Percentiles rank a stretch among this genome's conserved stretches.
phyloP scores from a whole-genome alignment of 2,888 invertebrate species.

The Cantharis flavilabris region DNA sequence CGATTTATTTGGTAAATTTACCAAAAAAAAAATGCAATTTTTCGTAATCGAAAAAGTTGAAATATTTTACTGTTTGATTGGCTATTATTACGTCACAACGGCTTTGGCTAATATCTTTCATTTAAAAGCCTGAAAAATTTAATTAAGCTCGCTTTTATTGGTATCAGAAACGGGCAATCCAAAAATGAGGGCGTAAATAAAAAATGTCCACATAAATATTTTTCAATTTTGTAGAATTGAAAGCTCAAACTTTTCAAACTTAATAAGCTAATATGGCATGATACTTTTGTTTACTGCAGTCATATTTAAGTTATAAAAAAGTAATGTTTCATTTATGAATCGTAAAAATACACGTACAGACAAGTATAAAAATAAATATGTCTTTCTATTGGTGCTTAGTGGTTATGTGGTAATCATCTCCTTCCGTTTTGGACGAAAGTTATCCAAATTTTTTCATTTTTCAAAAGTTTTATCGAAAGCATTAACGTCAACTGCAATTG shows the following conservation, averaged over 20 bases:
- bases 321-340: conserved; percentile 2
- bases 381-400: neutral
- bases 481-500: neutral
- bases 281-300: neutral
- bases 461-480: neutral
- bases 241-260: neutral
- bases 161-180: neutral
- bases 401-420: neutral
- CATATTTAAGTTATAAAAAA: neutral
- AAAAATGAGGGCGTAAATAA: neutral
- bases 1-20: neutral
- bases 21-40: neutral
- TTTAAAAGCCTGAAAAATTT: neutral
- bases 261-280: neutral
- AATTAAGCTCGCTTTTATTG: neutral
- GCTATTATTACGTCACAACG: neutral
- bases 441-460: neutral
- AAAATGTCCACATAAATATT: neutral
- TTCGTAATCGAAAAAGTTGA: neutral
- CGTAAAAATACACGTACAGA: neutral
- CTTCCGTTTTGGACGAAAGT: neutral
- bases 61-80: neutral
- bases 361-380: conserved; percentile 2
- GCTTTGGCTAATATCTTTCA: neutral
- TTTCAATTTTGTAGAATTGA: neutral